Base-by-base conservation (phyloP, 2,888 invertebrate genomes). In the Drosophila parthenogenetica region DNA sequence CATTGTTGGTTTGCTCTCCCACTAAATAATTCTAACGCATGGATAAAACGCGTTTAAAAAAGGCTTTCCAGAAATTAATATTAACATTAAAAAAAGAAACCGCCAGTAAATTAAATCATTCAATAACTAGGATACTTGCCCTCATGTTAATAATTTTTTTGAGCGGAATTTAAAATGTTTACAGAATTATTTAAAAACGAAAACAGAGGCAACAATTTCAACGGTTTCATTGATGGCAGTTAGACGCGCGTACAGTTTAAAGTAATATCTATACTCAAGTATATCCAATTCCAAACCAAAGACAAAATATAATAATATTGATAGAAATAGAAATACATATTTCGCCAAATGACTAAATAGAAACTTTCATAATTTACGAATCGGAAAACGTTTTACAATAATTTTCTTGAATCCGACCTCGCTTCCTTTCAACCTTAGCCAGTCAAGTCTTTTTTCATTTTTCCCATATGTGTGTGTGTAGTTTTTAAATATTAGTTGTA, bases 401-500 rank as follows among this genome's bases (percentile, higher is more conserved):
- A 29, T 35, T 35, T 35, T 35, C 5, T 35, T 35, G 35, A 35
- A 74, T 59, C 73, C 53, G 74, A 82, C 65, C 69, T 70, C 76
- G n/a, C 35, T 29, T 45, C 14, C 19, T n/a, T 13, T 37, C 13
- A 45, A 63, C 68, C 62, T 78, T 64, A 74, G 69, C 70, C 77
- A 71, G 76, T 79, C 70, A 74, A 77, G 79, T 79, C 75, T 78
- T 79, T 71, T 61, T 53, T 43, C 54, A 55, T 63, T 70, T 39
- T 54, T 55, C 45, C 64, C 65, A 50, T 64, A 65, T 79, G 64
- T 78, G 65, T 80, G 72, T 81, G 53, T 68, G 54, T 45, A 62
- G 60, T 37, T 16, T 66, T 81, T 84, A 73, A 72, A 81, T 74
- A 85, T 83, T 83, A 87, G 85, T 85, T 79, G 82, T 69, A 85